Evolutionary conservation across 2,888 invertebrate genomes (phyloP).

Genomic region (Odiellus spinosus): DNA sequence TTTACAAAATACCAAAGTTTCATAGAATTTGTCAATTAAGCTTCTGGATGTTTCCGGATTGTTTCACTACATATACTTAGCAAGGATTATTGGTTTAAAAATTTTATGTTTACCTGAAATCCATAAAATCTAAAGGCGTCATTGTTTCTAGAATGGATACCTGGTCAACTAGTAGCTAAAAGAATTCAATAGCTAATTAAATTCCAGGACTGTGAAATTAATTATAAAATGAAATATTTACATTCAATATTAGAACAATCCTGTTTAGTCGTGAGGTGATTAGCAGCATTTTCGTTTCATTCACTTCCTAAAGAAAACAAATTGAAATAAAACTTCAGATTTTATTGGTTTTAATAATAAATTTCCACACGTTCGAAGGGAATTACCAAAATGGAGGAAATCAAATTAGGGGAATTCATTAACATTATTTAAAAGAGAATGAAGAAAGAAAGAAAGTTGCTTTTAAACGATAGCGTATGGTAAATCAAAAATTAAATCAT

Average conservation of each 20-base stretch:
- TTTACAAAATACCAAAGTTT: no score
- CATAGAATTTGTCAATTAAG: no score
- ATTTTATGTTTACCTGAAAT: conserved; percentile 60
- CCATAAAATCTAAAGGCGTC: conserved; percentile 97
- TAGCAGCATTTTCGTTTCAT: conserved; percentile 81
- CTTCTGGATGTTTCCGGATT: no score
- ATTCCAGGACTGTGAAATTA: no score
- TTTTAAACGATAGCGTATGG: conserved; percentile 15
- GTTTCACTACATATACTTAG: no score
- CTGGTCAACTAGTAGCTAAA: conserved; percentile 83
- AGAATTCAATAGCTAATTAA: conserved; percentile 14
- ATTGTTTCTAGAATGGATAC: conserved; percentile 95
- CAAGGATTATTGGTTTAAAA: no score
- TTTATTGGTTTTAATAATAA: no score
- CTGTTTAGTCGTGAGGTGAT: conserved; percentile 80
- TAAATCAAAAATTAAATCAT: no score
- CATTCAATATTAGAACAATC: conserved; percentile 80
- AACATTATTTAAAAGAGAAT: neutral
- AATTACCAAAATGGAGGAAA: neutral
- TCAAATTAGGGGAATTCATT: neutral
- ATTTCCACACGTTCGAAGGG: no score
- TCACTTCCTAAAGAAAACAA: conserved; percentile 41
- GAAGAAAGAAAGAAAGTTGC: conserved; percentile 12
- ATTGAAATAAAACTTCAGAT: conserved; percentile 1
- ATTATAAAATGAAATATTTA: conserved; percentile 27